A percentile compares a stretch with the other conserved stretches of the same genome.
phyloP scores from a whole-genome alignment of 2,113 vertebrate species.

The Percopsis transmontana region DNA sequence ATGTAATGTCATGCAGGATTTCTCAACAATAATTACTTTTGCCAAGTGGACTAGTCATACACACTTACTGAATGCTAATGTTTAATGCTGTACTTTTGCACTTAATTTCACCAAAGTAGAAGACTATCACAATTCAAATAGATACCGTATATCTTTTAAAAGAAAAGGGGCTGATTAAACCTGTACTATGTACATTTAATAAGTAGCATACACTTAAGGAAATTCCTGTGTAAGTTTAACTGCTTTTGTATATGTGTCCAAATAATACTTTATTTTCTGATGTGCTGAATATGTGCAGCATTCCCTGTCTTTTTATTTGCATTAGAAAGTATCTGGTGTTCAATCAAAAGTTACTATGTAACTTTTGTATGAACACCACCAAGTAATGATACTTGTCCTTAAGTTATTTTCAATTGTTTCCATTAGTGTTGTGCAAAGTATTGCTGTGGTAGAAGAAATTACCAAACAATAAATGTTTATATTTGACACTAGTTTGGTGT shows the following conservation, averaged over 20 bases:
- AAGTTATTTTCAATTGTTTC: slow-evolving; percentile 9
- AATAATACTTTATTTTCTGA: no score
- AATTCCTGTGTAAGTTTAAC: no score
- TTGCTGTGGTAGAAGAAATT: background rate
- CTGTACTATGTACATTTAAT: no score
- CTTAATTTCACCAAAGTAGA: slow-evolving; percentile 17
- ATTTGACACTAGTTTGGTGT: slow-evolving; percentile 28
- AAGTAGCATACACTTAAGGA: no score
- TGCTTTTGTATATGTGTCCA: no score
- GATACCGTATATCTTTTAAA: background rate
- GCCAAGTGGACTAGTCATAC: background rate
- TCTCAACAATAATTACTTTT: background rate
- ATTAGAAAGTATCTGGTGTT: no score
- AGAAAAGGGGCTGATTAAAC: background rate
- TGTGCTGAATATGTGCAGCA: no score
- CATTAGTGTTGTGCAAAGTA: slow-evolving; percentile 20
- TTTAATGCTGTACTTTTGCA: slow-evolving; percentile 23
- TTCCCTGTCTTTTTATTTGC: no score
- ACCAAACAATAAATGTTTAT: slow-evolving; percentile 53
- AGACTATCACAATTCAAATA: slow-evolving; percentile 8
- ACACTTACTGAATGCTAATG: slow-evolving; percentile 8
- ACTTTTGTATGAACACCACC: no score
- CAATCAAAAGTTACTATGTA: no score
- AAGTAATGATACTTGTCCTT: no score
- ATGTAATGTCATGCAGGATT: slow-evolving; percentile 26